A percentile compares a stretch with the other conserved stretches of the same genome.
Conservation (phyloP, 1,140 invertebrate genomes). For the Drosophila watanabei region DNA sequence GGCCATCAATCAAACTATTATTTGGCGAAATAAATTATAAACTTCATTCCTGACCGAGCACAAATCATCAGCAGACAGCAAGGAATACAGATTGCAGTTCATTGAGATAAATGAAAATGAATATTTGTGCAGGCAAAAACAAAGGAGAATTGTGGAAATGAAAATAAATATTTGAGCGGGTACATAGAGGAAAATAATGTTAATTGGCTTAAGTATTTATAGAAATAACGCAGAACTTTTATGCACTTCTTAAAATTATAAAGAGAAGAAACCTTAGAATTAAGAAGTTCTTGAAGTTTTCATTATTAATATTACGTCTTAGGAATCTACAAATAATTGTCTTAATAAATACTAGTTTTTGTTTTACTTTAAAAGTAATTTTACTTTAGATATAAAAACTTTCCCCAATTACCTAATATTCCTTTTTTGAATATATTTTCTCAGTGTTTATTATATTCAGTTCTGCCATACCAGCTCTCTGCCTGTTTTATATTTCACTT, state of each 20-base stretch:
- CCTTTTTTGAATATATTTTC: neutral
- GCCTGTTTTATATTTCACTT: too few species aligned
- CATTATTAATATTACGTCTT: too few species aligned
- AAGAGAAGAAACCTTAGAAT: neutral
- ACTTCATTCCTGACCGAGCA: constrained; percentile 18
- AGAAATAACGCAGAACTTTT: neutral
- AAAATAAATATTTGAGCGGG: neutral
- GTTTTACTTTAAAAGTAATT: too few species aligned
- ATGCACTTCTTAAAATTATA: neutral
- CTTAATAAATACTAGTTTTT: too few species aligned
- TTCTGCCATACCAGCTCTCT: neutral
- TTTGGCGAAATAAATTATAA: constrained; percentile 48
- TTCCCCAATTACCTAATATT: neutral
- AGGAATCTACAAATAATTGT: neutral
- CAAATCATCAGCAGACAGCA: constrained; percentile 7
- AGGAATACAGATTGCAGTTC: constrained; percentile 15
- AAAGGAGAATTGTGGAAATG: neutral
- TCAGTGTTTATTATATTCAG: constrained; percentile 10
- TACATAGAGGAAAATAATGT: neutral
- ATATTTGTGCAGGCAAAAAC: constrained; percentile 21
- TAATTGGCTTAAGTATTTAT: neutral
- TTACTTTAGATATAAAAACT: too few species aligned
- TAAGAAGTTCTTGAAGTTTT: too few species aligned
- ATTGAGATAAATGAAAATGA: constrained; percentile 42
- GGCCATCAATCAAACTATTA: constrained; percentile 54